phyloP scores from a whole-genome alignment of 2,888 invertebrate genomes.

The Ferdinandea cuprea region DNA sequence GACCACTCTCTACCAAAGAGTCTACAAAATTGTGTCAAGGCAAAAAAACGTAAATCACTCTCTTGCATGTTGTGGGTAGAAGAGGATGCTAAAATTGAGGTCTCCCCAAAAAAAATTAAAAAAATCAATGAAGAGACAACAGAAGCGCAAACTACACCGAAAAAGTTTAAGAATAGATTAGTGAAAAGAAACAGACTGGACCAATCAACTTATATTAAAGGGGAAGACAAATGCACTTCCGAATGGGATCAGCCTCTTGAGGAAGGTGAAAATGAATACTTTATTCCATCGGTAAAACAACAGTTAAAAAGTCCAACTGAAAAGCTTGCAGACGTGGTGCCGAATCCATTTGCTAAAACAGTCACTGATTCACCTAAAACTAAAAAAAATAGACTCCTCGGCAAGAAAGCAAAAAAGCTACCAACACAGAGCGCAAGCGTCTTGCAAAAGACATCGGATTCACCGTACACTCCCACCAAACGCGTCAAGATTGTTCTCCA shows the following conservation, averaged over 20 bases:
- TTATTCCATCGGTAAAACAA: conserved; percentile 79
- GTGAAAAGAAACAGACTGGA: conserved; percentile 76
- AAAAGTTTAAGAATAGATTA: conserved; percentile 32
- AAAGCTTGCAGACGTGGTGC: conserved; percentile 75
- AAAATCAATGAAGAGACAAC: conserved; percentile 41
- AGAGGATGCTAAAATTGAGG: conserved; percentile 77
- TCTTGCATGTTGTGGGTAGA: conserved; percentile 78
- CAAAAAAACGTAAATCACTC: conserved; percentile 77
- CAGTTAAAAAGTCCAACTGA: conserved; percentile 79
- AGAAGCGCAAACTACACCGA: conserved; percentile 75
- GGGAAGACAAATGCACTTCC: conserved; percentile 65
- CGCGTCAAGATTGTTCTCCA: conserved; percentile 89
- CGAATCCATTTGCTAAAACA: conserved; percentile 76
- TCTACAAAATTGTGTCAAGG: conserved; percentile 75
- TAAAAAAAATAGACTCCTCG: conserved; percentile 59
- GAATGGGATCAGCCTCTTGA: conserved; percentile 83
- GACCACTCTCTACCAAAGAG: conserved; percentile 78
- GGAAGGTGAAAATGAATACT: conserved; percentile 83
- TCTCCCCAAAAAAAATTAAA: conserved; percentile 64
- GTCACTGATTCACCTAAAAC: conserved; percentile 56
- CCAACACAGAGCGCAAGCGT: conserved; percentile 19
- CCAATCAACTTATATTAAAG: conserved; percentile 66
- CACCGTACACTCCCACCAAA: conserved; percentile 82
- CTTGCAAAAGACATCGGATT: conserved; percentile 31
- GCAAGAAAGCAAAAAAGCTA: conserved; percentile 65